These are phyloP conservation scores for Arothron firmamentum DNA, from an alignment of 2,113 vertebrate genomes.

Conservation along the genomic window DNA sequence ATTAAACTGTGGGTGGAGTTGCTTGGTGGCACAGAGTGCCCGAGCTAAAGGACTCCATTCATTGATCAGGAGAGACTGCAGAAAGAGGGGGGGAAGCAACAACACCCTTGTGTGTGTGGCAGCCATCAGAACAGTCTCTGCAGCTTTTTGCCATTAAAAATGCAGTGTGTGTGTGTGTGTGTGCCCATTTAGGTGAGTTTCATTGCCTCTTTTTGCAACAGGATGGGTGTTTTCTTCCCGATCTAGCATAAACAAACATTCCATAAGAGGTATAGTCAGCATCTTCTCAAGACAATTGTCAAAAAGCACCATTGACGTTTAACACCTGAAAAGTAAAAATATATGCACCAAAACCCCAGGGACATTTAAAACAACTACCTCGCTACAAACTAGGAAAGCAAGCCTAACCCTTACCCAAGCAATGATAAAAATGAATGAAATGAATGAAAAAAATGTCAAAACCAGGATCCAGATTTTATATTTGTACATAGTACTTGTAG, in stretches of 20 bases:
- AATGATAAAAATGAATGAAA: too few species aligned
- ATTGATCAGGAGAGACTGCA: conserved; percentile 69
- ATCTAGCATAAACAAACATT: conserved; percentile 8
- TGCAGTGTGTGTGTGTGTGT: conserved; percentile 52
- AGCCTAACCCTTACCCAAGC: too few species aligned
- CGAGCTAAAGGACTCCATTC: conserved; percentile 76
- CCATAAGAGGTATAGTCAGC: conserved; percentile 9
- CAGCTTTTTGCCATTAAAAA: conserved; percentile 69
- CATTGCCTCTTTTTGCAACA: conserved; percentile 53
- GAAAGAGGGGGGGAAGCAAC: conserved; percentile 53
- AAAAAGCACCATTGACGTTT: conserved; percentile 20
- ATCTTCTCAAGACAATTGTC: conserved; percentile 25
- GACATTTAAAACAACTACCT: background rate
- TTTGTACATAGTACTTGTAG: too few species aligned
- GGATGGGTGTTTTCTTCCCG: conserved; percentile 51
- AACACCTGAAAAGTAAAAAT: too few species aligned
- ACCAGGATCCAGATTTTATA: too few species aligned
- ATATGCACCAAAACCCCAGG: too few species aligned
- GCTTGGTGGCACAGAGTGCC: conserved; percentile 56
- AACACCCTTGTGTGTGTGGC: conserved; percentile 71
- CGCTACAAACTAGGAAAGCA: too few species aligned
- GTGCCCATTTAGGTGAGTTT: conserved; percentile 59
- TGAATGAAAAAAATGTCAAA: too few species aligned
- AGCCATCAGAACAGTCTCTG: conserved; percentile 58
- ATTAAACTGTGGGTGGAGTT: conserved; percentile 78